Conservation (phyloP, 2,113 vertebrate species). For the Hypanus sabinus region DNA sequence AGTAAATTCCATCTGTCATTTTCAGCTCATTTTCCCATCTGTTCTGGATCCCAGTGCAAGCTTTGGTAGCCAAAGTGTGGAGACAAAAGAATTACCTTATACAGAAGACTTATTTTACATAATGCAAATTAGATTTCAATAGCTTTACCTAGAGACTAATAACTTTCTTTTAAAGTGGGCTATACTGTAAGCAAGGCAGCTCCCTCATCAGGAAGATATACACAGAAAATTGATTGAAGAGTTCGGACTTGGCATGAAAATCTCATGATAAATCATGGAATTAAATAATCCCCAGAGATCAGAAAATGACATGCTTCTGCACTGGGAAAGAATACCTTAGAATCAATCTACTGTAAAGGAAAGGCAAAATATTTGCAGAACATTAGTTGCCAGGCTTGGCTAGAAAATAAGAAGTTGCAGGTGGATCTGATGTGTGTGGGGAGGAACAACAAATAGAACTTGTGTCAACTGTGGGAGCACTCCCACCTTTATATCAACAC, state of each 20-base stretch:
- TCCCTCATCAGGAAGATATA: neutral
- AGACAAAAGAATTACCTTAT: neutral
- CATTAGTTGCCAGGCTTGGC: neutral
- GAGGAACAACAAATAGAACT: too few relatives aligned
- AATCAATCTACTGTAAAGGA: neutral
- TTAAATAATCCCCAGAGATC: neutral
- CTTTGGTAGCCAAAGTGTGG: neutral
- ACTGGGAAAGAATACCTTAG: neutral
- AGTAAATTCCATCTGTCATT: too few relatives aligned
- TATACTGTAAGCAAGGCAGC: too few relatives aligned
- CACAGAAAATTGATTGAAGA: neutral
- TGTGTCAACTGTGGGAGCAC: too few relatives aligned
- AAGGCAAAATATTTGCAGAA: neutral
- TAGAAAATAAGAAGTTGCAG: too few relatives aligned
- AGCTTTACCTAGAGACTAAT: neutral
- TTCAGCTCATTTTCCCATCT: too few relatives aligned
- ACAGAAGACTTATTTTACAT: neutral
- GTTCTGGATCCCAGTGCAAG: too few relatives aligned
- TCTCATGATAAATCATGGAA: neutral
- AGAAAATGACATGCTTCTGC: neutral
- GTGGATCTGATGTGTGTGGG: too few relatives aligned
- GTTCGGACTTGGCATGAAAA: neutral
- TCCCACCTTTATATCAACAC: too few relatives aligned
- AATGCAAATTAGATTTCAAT: neutral
- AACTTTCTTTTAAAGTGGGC: too few relatives aligned